These are phyloP conservation scores for Theocolax elegans DNA, from an alignment of 1,140 invertebrate species.

Conservation along the genomic window DNA sequence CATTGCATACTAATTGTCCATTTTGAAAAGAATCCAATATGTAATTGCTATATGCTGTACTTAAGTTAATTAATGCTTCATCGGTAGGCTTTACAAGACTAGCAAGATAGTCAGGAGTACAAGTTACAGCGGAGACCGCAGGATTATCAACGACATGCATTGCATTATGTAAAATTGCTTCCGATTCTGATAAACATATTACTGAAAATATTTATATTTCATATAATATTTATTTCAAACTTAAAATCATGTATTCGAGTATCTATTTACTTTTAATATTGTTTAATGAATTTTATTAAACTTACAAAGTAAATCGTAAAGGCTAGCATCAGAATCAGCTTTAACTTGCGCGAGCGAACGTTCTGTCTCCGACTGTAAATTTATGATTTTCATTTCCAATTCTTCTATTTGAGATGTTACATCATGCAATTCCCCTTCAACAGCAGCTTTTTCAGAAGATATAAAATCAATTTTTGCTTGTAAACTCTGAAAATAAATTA, in stretches of 20 bases:
- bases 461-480: slow-evolving; percentile 67
- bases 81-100: slow-evolving; percentile 64
- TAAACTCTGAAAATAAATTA: slow-evolving; percentile 57
- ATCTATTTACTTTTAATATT: too few relatives aligned
- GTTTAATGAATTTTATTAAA: too few relatives aligned
- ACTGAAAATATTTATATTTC: slow-evolving; percentile 63
- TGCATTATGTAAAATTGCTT: slow-evolving; percentile 72
- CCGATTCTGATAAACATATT: slow-evolving; percentile 70
- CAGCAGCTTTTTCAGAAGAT: slow-evolving; percentile 70
- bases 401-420: slow-evolving; percentile 74
- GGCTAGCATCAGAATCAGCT: slow-evolving; percentile 52
- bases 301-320: slow-evolving; percentile 62
- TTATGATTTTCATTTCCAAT: slow-evolving; percentile 69
- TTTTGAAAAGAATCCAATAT: slow-evolving; percentile 55
- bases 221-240: slow-evolving; percentile 1
- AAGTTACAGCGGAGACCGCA: slow-evolving; percentile 75
- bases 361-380: slow-evolving; percentile 60
- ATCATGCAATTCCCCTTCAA: slow-evolving; percentile 76
- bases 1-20: slow-evolving; percentile 56
- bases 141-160: slow-evolving; percentile 78
- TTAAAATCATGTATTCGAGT: too few relatives aligned
- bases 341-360: slow-evolving; percentile 56
- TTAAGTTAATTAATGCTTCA: slow-evolving; percentile 61
- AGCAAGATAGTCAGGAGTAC: slow-evolving; percentile 75
- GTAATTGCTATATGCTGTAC: slow-evolving; percentile 57